Base-by-base conservation (phyloP, 2,888 invertebrate species). In the Hypercompe scribonia region DNA sequence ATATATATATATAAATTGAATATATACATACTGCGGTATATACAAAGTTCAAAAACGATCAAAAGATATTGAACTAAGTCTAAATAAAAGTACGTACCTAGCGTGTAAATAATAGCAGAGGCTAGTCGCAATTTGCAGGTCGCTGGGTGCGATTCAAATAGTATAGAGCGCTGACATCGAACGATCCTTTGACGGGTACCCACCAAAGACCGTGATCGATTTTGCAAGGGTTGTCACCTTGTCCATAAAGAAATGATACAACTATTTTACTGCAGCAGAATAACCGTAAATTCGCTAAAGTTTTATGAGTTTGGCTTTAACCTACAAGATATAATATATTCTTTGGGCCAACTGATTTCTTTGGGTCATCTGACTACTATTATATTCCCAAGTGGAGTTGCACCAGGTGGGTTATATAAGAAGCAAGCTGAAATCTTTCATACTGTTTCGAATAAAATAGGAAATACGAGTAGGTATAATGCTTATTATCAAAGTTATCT, bases 101-200 rank as follows among this genome's bases (percentile, higher is more conserved):
- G n/a, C n/a, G n/a, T n/a, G 4, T 58, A 58, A 3, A 18, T 31
- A 31, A 15, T 28, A 15, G 33, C 13, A 33, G 21, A 1, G 61
- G 24, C 63, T n/a, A 61, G 68, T 34, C 34, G 46, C 65, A 69
- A 65, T n/a, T 61, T 68, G 31, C 24, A 71, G 54, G 65, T 66
- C 71, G 64, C 65, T 31, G 69, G 71, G 33, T 79, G 77, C 83
- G 76, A 82, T 79, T 78, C 73, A 79, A 81, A 83, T 78, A 67
- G 68, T 46, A 18, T 67, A 34, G 42, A 61, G 64, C 39, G 76
- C 78, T 78, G 84, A 71, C 74, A 36, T 68, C 70, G 50, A 61
- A 65, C 70, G 46, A 65, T 42, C 72, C 81, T 84, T 78, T 84
- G 83, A 77, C 74, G 74, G 69, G 58, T 67, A 72, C 63, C 65